Conservation (phyloP, 2,888 invertebrate genomes). For the Sarcophaga caerulescens region DNA sequence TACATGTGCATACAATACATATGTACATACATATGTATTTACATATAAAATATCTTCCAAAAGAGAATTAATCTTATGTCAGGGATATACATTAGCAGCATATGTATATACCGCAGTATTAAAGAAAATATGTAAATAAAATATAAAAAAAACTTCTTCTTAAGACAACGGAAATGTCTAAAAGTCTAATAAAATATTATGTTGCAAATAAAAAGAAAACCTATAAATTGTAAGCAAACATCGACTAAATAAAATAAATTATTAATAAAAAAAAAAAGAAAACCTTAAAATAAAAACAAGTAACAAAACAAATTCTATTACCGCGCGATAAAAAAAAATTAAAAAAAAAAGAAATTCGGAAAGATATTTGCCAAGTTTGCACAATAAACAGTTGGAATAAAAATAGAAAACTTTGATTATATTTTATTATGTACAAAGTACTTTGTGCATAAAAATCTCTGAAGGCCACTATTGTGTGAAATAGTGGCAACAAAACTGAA, state of each 20-base stretch:
- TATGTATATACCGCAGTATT: too few species aligned
- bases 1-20: too few species aligned
- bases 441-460: neutral
- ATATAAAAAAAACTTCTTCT: neutral
- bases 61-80: too few species aligned
- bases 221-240: neutral
- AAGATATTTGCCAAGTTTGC: neutral
- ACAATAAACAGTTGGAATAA: neutral
- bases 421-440: neutral
- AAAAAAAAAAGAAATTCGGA: neutral
- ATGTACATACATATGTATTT: too few species aligned
- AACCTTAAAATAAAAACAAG: neutral
- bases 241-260: neutral
- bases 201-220: neutral
- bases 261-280: too few species aligned
- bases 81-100: too few species aligned
- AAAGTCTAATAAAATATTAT: neutral
- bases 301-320: neutral
- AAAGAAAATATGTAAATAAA: too few species aligned
- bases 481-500: neutral
- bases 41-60: too few species aligned
- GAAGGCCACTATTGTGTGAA: conserved; percentile 15
- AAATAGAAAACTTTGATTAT: neutral
- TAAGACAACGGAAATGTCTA: neutral
- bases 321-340: neutral